Percentiles rank a stretch among this genome's conserved stretches.
phyloP scores from a whole-genome alignment of 35 echinoderm and acorn worm genomes.

The Ptychodera flava region DNA sequence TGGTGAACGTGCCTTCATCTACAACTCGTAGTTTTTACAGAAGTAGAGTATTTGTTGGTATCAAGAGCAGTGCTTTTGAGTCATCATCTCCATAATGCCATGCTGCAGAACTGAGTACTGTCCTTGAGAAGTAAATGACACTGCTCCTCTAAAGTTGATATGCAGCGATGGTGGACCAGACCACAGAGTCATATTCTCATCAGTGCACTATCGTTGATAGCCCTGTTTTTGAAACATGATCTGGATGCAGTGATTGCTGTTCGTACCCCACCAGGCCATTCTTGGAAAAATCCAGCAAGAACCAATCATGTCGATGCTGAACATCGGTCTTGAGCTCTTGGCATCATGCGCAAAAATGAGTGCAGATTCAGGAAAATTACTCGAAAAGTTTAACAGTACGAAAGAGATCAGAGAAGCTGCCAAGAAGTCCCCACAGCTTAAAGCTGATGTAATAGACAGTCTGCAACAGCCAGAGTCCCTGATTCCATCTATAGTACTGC shows the following conservation, averaged over 20 bases:
- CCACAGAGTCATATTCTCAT: background rate
- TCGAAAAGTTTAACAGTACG: background rate
- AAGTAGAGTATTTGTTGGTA: background rate
- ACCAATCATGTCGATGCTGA: constrained; percentile 7
- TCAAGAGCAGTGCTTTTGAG: constrained; percentile 9
- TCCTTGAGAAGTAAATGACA: background rate
- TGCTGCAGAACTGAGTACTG: background rate
- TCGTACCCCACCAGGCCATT: background rate
- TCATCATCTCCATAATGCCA: background rate
- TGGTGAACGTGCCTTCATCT: background rate
- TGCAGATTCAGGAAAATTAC: background rate
- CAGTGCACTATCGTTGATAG: background rate
- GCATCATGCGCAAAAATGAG: background rate
- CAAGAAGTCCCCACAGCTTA: background rate
- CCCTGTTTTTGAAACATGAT: no score
- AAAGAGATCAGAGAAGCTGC: background rate
- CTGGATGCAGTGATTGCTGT: background rate
- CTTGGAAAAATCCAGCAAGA: constrained; percentile 21
- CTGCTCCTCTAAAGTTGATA: background rate
- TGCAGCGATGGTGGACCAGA: background rate
- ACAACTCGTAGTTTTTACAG: background rate
- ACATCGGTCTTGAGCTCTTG: constrained; percentile 2
- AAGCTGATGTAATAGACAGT: constrained; percentile 14
- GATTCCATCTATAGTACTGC: no score
- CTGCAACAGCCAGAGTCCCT: no score